Base-by-base conservation (phyloP, 2,888 invertebrate species). In the Drosophila dives region DNA sequence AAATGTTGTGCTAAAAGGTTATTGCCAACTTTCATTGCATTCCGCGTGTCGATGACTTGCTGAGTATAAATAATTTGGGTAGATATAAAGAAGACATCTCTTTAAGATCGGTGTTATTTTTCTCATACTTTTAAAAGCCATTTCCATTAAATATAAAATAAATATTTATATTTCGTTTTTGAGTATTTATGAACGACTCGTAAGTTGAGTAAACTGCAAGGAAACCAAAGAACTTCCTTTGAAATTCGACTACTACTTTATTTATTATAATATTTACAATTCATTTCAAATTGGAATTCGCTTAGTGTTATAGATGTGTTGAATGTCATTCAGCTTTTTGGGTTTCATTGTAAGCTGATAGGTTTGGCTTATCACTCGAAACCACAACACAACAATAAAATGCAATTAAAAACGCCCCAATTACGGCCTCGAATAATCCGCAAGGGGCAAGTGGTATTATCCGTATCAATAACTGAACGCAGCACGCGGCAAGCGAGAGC, bases 401-500 rank as follows among this genome's bases (percentile, higher is more conserved):
- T 48, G 15, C 50, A 62, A 62, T 67, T 32, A 74, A 65, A 79
- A 70, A 81, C 84, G 84, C 84, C 84, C 86, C 86, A 72, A 59
- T 80, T 67, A 38, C 15, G 32, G 34, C 62, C 29, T 32, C 34
- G 7, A 55, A 23, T 50, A 64, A 55, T 64, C 38, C 49, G 32
- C 49, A 48, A 54, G 17, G 55, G 33, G 23, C 53, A 36, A 26
- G 7, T 50, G 53, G 56, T 49, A 51, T 23, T 17, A 66, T 60
- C 40, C 53, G 54, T 72, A 82, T 78, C 70, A 81, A 77, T 76
- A 53, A 59, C n/a, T 50, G 36, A 64, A 59, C 62, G 59, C 73
- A 82, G 81, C 87, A 87, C 87, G 83, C 79, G 89, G 67, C 80
- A 67, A 20, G 3, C 45, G 20, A 48, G 51, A 64, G 50, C 50